These are phyloP conservation scores for Leiothrix lutea DNA, from an alignment of 2,113 vertebrate species.

Conservation along the genomic window DNA sequence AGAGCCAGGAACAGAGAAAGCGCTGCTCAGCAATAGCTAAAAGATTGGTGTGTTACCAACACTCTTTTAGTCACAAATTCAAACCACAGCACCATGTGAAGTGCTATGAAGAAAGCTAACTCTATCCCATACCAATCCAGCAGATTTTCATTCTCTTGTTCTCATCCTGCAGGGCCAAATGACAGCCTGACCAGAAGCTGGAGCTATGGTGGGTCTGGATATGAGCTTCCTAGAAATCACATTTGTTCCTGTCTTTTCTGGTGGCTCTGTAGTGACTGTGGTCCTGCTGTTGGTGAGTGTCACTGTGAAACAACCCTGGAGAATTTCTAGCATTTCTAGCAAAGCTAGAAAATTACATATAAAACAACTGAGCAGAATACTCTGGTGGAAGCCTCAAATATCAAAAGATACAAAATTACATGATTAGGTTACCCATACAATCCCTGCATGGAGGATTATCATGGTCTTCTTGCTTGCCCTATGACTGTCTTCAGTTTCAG, in stretches of 20 bases:
- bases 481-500: background rate
- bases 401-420: background rate
- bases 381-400: background rate
- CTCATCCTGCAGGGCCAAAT: background rate
- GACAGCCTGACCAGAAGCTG: background rate
- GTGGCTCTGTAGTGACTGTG: background rate
- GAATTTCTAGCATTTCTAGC: background rate
- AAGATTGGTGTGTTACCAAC: background rate
- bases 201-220: background rate
- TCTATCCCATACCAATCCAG: background rate
- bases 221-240: background rate
- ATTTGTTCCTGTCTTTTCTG: background rate
- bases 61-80: background rate
- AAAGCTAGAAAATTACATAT: background rate
- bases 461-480: background rate
- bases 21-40: background rate
- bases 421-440: background rate
- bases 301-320: background rate
- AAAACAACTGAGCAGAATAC: background rate
- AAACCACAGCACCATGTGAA: background rate
- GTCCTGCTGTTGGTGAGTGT: background rate
- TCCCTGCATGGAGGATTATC: accelerated
- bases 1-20: background rate
- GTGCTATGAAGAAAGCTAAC: background rate
- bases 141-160: background rate